Percentiles rank a stretch among this genome's conserved stretches.
phyloP scores from a whole-genome alignment of 1,140 invertebrate species.

The Papilio aristodemus region DNA sequence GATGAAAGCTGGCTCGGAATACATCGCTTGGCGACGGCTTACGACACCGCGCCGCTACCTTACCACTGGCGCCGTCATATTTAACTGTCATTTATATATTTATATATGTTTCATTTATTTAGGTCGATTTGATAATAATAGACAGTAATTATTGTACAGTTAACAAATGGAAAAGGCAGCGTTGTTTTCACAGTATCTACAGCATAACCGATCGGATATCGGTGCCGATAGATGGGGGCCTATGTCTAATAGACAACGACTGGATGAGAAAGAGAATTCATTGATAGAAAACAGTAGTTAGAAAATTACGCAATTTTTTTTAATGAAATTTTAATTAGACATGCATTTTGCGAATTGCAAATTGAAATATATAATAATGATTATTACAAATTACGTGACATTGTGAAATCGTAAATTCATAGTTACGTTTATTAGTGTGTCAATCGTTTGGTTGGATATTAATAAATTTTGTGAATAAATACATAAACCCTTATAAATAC shows the following conservation, averaged over 20 bases:
- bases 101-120: neutral
- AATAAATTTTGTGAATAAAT: neutral
- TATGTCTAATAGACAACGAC: too few relatives aligned
- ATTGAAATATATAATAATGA: too few relatives aligned
- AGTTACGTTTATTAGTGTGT: neutral
- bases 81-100: slow-evolving; percentile 4
- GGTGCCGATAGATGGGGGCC: too few relatives aligned
- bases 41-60: slow-evolving; percentile 25
- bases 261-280: too few relatives aligned
- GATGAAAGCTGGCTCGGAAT: slow-evolving; percentile 76
- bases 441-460: neutral
- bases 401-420: neutral
- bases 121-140: slow-evolving; percentile 7
- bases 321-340: too few relatives aligned
- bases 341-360: too few relatives aligned
- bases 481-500: neutral
- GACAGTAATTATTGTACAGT: neutral
- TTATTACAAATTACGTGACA: too few relatives aligned
- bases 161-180: too few relatives aligned
- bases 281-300: too few relatives aligned
- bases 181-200: too few relatives aligned
- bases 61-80: slow-evolving; percentile 25
- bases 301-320: too few relatives aligned
- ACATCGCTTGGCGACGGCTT: slow-evolving; percentile 63
- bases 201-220: too few relatives aligned